phyloP scores from a whole-genome alignment of 2,888 invertebrate species.

The Drosophila anomelani region DNA sequence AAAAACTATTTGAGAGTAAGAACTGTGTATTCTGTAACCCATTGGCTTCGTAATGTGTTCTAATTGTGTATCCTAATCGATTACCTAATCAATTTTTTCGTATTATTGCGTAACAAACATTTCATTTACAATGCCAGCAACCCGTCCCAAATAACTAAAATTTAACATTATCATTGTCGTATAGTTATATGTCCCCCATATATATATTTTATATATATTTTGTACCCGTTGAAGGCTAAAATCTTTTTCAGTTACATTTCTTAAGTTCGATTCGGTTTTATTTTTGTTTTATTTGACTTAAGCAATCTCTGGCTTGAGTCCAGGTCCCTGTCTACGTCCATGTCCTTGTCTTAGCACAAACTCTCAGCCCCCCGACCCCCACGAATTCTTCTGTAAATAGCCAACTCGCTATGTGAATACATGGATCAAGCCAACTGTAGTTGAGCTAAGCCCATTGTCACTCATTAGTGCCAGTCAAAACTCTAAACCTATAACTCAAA shows the following conservation, averaged over 20 bases:
- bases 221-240: constrained; percentile 26
- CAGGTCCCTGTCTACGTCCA: constrained; percentile 20
- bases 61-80: constrained; percentile 65
- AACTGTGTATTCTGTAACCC: constrained; percentile 56
- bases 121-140: constrained; percentile 24
- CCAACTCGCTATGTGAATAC: constrained; percentile 42
- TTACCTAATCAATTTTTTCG: constrained; percentile 35
- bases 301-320: constrained; percentile 13
- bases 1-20: constrained; percentile 52
- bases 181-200: constrained; percentile 5
- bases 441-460: constrained; percentile 15
- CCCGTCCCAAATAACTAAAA: constrained; percentile 4
- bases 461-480: constrained; percentile 23
- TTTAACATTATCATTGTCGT: constrained; percentile 39
- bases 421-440: constrained; percentile 13
- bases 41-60: constrained; percentile 78
- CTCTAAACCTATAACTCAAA: neutral
- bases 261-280: constrained; percentile 14
- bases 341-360: constrained; percentile 29
- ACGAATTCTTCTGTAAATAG: constrained; percentile 34
- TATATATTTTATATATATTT: neutral
- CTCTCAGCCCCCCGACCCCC: constrained; percentile 15
- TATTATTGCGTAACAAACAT: constrained; percentile 40
- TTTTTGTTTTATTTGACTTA: constrained; percentile 12
- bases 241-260: constrained; percentile 7